A percentile compares a stretch with the other conserved stretches of the same genome.
Conservation (phyloP, 2,113 vertebrate species). For the Tinamus guttatus region DNA sequence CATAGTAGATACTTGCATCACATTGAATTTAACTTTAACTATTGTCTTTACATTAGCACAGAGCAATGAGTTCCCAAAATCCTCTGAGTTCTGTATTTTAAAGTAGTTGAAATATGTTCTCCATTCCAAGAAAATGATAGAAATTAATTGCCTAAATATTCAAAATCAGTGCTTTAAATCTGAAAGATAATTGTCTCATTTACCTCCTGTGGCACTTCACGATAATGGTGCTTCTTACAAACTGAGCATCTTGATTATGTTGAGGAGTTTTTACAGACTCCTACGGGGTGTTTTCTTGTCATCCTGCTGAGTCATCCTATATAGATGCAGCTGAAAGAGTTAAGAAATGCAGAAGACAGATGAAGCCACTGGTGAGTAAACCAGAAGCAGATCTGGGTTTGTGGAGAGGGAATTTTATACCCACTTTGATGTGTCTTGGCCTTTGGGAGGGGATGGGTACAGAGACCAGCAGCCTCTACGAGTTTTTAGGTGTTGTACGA, state of each 20-base stretch:
- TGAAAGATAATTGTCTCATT: not conserved
- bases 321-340: not conserved
- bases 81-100: not conserved
- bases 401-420: not conserved
- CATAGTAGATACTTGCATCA: not conserved
- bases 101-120: not conserved
- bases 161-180: not conserved
- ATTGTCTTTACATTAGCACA: not conserved
- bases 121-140: not conserved
- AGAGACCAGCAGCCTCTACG: not conserved
- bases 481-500: not conserved
- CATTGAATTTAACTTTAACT: not conserved
- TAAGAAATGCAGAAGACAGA: not conserved
- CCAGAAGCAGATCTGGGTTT: not conserved
- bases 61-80: not conserved
- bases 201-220: not conserved
- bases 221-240: not conserved
- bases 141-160: not conserved
- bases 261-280: not conserved
- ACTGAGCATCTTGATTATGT: not conserved
- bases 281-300: not conserved
- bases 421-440: not conserved
- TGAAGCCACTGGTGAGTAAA: not conserved
- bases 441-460: not conserved
- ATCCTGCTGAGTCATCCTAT: not conserved